These are phyloP conservation scores for Oscheius sp. DNA, from an alignment of 1,140 invertebrate species.

Conservation along the genomic window DNA sequence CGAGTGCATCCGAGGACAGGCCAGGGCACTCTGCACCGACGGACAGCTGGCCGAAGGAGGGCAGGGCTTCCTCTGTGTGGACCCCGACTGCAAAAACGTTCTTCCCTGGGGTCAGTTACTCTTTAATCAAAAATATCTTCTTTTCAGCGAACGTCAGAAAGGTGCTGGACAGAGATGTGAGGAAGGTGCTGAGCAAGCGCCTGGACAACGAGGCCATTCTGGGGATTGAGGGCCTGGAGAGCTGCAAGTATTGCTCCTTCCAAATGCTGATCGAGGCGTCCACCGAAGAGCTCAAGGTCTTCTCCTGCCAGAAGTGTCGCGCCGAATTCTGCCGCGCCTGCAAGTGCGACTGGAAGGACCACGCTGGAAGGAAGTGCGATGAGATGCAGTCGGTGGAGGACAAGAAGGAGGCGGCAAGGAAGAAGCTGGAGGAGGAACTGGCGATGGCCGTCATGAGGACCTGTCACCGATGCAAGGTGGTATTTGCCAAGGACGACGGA, in stretches of 20 bases:
- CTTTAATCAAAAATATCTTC: not conserved
- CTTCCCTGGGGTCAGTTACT: not conserved
- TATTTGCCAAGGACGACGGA: not conserved
- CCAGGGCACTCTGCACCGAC: not conserved
- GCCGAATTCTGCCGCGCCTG: not conserved
- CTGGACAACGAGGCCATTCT: not conserved
- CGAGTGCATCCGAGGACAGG: not conserved
- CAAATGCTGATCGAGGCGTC: not conserved
- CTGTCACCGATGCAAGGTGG: not conserved
- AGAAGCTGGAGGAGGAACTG: not conserved
- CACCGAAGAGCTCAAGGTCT: not conserved
- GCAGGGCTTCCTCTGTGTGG: not conserved
- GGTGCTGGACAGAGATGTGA: not conserved
- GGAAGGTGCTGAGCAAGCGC: not conserved
- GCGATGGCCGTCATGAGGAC: not conserved
- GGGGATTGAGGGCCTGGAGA: not conserved
- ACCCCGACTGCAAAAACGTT: not conserved
- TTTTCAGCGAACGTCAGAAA: not conserved
- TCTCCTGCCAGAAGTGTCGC: not conserved
- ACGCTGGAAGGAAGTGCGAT: not conserved
- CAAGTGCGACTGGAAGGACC: not conserved
- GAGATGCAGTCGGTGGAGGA: not conserved
- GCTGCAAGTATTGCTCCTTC: not conserved
- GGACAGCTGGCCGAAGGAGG: not conserved
- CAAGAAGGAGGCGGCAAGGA: not conserved